Evolutionary conservation across 92 coral and sea anemone genomes (phyloP), one percentile per base, ranked within the genome.

Genomic region (Zoanthus solanderi): DNA sequence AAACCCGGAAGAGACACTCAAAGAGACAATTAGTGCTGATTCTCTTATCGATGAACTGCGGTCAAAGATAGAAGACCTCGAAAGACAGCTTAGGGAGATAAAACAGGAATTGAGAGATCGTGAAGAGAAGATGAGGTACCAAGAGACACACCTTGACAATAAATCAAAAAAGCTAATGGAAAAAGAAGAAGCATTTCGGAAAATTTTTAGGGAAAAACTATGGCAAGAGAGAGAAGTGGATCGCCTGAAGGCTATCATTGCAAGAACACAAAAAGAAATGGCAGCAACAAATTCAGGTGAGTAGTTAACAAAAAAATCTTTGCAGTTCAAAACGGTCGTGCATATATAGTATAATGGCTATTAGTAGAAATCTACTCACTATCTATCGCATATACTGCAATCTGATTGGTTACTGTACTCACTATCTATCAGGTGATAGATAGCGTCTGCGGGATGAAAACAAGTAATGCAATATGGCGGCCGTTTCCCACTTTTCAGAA

Each of bases 141-240:
- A 91, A 14, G 90, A 91, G 47, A 68, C 72, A 79, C 88, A 87
- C n/a, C 83, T 94, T 52, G 78, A 66, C 31, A 71, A 47, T 32
- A 91, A 93, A 12, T 71, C 90, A 9, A 82, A 84, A 46, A 76
- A 93, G 42, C 71, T 92, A 48, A 42, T 42, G 61, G 89, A 78
- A 31, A 94, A 91, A 81, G 95, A 92, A 32, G 78, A 76, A 29
- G 93, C 86, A 11, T 86, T 94, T n/a, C 78, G 87, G 17, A 92
- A 91, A 57, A 88, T 92, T 17, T 71, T 81, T 10, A 91, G 88
- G 6, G 98, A 91, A 12, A 89, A 83, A 18, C 34, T 86, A 14
- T 76, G 50, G 28, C 89, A 89, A 48, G 85, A 86, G 48, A 87
- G 75, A 4, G 88, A 91, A 66, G 89, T 82, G 42, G 87, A 93